Evolutionary conservation across 92 coral and sea anemone genomes (phyloP), one percentile per base, ranked within the genome.

Genomic region (Desmophyllum pertusum): DNA sequence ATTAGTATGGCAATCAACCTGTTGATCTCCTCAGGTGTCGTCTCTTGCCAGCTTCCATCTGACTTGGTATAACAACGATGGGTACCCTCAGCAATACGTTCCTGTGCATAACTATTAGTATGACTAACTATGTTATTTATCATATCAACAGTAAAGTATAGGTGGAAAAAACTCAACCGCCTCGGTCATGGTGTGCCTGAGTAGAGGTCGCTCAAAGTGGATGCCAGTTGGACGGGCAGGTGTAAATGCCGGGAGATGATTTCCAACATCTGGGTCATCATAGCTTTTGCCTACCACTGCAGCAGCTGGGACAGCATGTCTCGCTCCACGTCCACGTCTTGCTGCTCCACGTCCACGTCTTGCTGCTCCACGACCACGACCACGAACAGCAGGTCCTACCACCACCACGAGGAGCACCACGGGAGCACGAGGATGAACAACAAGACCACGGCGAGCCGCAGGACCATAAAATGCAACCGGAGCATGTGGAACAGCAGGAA

Each of bases 21-120:
- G 31, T 84, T 37, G 59, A 92, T 87, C 69, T 90, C 93, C 15
- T 84, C 88, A 8, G 88, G 79, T 36, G 84, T 76, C 10, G 90
- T 81, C 5, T 87, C 90, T 42, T 43, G 25, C 96, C 96, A 93
- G 76, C 84, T 77, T 17, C 96, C 96, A 81, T 89, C 91, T 25
- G 86, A 25, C 8, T 33, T 76, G 30, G 79, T 43, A 71, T 86
- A 85, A n/a, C 81, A 31, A 29, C 31, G 78, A 64, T 89, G 87
- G 45, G 57, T 71, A 0, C 89, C 91, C 30, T 59, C 85, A 43
- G 75, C 31, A 14, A 92, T 72, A 37, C 89, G 83, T n/a, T 59
- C 81, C 57, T 41, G 33, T 42, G 96, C 93, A 87, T 87, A 89
- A 64, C 83, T 92, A 38, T 89, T 92, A 14, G 93, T 89, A 71